Conservation (phyloP, 1,140 invertebrate genomes). For the Dufourea novaeangliae region DNA sequence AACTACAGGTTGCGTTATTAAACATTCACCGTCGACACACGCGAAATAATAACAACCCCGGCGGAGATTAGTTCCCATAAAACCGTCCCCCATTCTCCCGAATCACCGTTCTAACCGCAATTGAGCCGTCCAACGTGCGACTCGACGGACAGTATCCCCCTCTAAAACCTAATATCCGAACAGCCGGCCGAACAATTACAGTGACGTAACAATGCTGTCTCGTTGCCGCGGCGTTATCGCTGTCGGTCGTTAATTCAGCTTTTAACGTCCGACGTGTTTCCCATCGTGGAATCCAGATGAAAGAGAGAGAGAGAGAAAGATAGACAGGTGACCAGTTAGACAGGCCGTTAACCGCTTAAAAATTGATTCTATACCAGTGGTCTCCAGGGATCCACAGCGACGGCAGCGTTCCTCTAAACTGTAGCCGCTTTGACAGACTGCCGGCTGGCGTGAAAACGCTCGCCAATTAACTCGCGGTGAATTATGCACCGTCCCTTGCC, state of each 20-base stretch:
- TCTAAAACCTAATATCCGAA: not conserved
- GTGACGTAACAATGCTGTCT: constrained; percentile 24
- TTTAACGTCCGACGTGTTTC: constrained; percentile 9
- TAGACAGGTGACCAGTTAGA: constrained; percentile 5
- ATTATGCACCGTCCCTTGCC: constrained; percentile 77
- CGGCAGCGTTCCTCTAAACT: constrained; percentile 55
- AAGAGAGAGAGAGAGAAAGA: not conserved
- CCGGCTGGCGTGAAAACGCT: constrained; percentile 79
- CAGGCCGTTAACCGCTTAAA: constrained; percentile 48
- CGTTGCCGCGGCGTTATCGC: not conserved
- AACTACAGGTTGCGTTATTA: too few species aligned
- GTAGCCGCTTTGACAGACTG: constrained; percentile 77
- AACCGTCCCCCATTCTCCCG: not conserved
- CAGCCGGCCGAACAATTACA: constrained; percentile 18
- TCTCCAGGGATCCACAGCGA: not conserved
- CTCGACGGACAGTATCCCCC: not conserved
- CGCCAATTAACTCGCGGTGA: constrained; percentile 80
- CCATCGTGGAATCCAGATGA: constrained; percentile 4
- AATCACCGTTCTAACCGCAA: not conserved
- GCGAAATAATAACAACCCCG: not conserved
- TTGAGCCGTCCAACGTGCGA: constrained; percentile 4
- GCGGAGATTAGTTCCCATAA: not conserved
- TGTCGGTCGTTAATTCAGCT: constrained; percentile 45
- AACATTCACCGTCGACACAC: not conserved
- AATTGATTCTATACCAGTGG: constrained; percentile 40